Conservation (phyloP, 1,140 invertebrate genomes). For the Maniola jurtina region DNA sequence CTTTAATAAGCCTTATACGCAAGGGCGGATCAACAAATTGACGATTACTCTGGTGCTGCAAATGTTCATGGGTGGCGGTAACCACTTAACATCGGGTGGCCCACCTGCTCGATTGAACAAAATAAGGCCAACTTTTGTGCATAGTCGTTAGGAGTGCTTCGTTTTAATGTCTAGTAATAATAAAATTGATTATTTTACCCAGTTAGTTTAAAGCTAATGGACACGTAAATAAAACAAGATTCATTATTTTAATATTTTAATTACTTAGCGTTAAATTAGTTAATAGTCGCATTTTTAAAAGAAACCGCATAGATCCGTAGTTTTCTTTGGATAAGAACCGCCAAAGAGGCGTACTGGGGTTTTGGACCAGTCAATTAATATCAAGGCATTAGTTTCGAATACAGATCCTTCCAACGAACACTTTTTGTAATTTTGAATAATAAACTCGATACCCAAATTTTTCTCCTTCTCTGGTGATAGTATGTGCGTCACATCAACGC, state of each 20-base stretch:
- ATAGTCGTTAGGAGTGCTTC: too few species aligned
- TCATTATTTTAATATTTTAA: neutral
- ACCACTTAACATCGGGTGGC: too few species aligned
- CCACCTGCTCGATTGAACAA: too few species aligned
- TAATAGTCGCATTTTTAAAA: constrained; percentile 48
- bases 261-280: neutral
- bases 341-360: constrained; percentile 80
- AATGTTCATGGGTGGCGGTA: too few species aligned
- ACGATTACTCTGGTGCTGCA: too few species aligned
- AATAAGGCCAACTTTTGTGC: too few species aligned
- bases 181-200: too few species aligned
- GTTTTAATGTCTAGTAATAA: too few species aligned
- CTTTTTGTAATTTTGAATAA: constrained; percentile 61
- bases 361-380: constrained; percentile 80
- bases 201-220: too few species aligned
- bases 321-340: constrained; percentile 77
- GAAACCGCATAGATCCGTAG: constrained; percentile 74
- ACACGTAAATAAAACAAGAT: too few species aligned
- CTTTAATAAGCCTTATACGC: too few species aligned
- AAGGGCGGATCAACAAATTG: too few species aligned
- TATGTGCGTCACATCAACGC: constrained; percentile 54
- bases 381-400: constrained; percentile 42
- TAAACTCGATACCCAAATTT: constrained; percentile 59
- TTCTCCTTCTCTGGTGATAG: constrained; percentile 53
- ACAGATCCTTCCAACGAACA: constrained; percentile 54